Evolutionary conservation across 1,140 invertebrate species (phyloP).

Genomic region (Anastrepha obliqua): DNA sequence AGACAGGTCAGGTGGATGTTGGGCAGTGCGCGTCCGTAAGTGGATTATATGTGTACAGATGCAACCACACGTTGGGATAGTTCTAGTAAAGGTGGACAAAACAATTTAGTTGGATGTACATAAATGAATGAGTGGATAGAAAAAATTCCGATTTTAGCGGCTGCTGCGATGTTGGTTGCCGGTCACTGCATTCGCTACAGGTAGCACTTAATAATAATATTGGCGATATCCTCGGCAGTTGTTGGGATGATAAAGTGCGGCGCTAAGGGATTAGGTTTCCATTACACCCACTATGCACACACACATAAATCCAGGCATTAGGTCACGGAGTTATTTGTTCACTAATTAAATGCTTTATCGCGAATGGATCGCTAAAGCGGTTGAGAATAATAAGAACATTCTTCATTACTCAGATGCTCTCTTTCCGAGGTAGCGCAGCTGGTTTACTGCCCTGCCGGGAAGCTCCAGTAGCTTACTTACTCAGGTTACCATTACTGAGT

Average conservation of each 20-base stretch:
- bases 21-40: not conserved
- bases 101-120: slow-evolving; percentile 24
- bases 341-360: not conserved
- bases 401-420: no score
- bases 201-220: slow-evolving; percentile 52
- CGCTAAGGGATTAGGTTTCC: slow-evolving; percentile 15
- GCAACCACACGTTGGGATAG: not conserved
- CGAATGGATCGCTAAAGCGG: not conserved
- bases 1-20: slow-evolving; percentile 13
- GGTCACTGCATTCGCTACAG: not conserved
- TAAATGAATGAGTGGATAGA: slow-evolving; percentile 10
- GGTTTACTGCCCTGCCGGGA: no score
- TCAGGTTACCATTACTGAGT: no score
- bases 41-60: not conserved
- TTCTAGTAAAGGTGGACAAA: slow-evolving; percentile 36
- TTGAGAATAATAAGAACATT: no score
- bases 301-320: not conserved
- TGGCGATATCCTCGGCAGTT: slow-evolving; percentile 29
- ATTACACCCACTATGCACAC: not conserved
- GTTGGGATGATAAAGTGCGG: slow-evolving; percentile 3
- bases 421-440: no score
- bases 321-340: not conserved
- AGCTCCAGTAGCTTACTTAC: no score
- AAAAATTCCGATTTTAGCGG: slow-evolving; percentile 8
- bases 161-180: not conserved